Evolutionary conservation across 1,140 invertebrate genomes (phyloP), one percentile per base, ranked within the genome.

Genomic region (Penaeus indicus): DNA sequence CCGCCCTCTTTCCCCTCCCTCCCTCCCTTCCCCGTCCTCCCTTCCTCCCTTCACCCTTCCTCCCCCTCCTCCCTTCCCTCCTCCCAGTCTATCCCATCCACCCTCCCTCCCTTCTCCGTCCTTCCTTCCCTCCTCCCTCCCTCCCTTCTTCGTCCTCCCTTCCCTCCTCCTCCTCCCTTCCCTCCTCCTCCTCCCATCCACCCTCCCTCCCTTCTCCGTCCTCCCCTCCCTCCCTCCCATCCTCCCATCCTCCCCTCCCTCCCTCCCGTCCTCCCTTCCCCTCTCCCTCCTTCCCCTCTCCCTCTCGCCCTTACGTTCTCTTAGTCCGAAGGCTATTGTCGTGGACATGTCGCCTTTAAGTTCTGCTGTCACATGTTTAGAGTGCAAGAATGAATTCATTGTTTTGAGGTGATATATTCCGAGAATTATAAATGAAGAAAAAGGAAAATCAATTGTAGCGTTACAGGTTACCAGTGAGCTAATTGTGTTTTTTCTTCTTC

Each of bases 311-410:
- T 54, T 54, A 54, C 54, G 54, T 54, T 54, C 75, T 78, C 75
- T 38, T 78, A 54, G 82, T 27, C 81, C 25, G 38, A 25, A 62
- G 13, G 21, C 62, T 67, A 86, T 86, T 86, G 85, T 86, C 77
- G 77, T 67, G 38, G 61, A 42, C 54, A 86, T 80, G 78, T 83
- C 86, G 54, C 67, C 86, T 83, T 82, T 88, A 88, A 88, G 67
- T 75, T 54, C 64, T 47, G 67, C 77, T 86, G 85, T 86, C 85
- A 86, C 63, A 81, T 80, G 77, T 86, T 79, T 81, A 86, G 85
- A 63, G 85, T 79, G 78, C 80, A 86, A 86, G 78, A 86, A 86
- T 86, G 79, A 79, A 79, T 79, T 78, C 78, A 86, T 67, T 86
- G 85, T 86, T 47, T 67, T 72, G 63, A 67, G 62, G 85, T 86